Percentiles rank a stretch among this genome's conserved stretches.
phyloP scores from a whole-genome alignment of 2,797 vertebrate genomes.

The Leptodactylus fallax region DNA sequence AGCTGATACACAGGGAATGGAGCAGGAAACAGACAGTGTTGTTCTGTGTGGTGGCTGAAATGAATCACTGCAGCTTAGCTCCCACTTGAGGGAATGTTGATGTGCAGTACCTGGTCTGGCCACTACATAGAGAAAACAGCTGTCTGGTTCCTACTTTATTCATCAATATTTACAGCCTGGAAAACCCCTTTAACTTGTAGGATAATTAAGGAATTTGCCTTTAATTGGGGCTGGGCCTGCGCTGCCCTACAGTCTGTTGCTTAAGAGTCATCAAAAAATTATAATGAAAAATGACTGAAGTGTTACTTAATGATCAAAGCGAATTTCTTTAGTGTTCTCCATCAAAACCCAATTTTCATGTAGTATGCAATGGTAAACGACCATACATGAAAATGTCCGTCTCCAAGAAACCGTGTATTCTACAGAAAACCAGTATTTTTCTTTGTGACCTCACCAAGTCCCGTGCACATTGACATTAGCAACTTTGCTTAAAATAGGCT shows the following conservation, averaged over 20 bases:
- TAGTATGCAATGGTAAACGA: neutral
- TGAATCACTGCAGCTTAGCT: too few species aligned
- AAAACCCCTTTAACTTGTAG: too few species aligned
- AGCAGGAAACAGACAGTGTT: too few species aligned
- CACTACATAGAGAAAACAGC: too few species aligned
- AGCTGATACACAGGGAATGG: too few species aligned
- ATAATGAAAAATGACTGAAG: neutral
- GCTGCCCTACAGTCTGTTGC: neutral
- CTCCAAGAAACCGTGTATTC: neutral
- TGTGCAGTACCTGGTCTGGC: too few species aligned
- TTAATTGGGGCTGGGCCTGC: too few species aligned
- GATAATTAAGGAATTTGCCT: too few species aligned
- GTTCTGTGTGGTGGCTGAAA: too few species aligned
- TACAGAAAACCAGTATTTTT: slow-evolving; percentile 8
- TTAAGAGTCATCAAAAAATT: neutral
- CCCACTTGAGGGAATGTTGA: too few species aligned
- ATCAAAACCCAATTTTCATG: neutral
- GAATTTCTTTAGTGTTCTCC: neutral
- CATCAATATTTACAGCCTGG: too few species aligned
- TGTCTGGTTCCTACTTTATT: too few species aligned
- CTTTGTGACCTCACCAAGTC: slow-evolving; percentile 22
- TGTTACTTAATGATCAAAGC: neutral
- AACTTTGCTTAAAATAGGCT: slow-evolving; percentile 26
- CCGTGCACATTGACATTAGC: slow-evolving; percentile 19
- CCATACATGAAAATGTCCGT: neutral